Evolutionary conservation across 1,140 invertebrate genomes (phyloP).

Genomic region (Coelopa frigida): DNA sequence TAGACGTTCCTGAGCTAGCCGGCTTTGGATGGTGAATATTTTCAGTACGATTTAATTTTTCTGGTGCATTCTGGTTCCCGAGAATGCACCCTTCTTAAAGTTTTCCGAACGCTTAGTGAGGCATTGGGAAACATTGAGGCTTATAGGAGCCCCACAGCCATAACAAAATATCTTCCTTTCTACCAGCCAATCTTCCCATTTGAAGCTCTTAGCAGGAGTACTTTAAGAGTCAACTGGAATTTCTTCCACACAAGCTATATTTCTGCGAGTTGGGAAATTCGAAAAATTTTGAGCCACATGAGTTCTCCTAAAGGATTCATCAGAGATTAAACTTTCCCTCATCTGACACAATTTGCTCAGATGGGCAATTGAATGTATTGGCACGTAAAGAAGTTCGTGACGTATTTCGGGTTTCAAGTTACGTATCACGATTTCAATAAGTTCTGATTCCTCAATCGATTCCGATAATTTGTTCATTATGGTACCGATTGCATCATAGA

Average conservation of each 20-base stretch:
- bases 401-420: conserved; percentile 10
- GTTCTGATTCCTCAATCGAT: conserved; percentile 1
- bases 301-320: conserved; percentile 5
- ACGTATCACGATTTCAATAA: conserved; percentile 2
- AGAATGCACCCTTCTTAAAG: neutral
- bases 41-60: neutral
- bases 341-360: conserved; percentile 6
- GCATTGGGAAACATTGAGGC: conserved; percentile 2
- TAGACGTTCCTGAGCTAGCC: neutral
- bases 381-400: conserved; percentile 10
- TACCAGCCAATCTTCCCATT: conserved; percentile 4
- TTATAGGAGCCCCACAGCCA: conserved; percentile 12
- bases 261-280: neutral
- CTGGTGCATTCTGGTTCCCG: neutral
- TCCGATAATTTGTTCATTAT: conserved; percentile 1
- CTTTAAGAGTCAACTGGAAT: neutral
- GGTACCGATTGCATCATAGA: neutral
- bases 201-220: neutral
- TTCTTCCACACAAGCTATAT: neutral
- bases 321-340: conserved; percentile 2
- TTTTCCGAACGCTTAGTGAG: conserved; percentile 2
- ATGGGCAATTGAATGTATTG: conserved; percentile 7
- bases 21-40: no score
- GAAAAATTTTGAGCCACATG: neutral
- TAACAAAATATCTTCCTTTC: conserved; percentile 9